Evolutionary conservation across 2,888 invertebrate genomes (phyloP).

Genomic region (Troglohyphantes excavatus): DNA sequence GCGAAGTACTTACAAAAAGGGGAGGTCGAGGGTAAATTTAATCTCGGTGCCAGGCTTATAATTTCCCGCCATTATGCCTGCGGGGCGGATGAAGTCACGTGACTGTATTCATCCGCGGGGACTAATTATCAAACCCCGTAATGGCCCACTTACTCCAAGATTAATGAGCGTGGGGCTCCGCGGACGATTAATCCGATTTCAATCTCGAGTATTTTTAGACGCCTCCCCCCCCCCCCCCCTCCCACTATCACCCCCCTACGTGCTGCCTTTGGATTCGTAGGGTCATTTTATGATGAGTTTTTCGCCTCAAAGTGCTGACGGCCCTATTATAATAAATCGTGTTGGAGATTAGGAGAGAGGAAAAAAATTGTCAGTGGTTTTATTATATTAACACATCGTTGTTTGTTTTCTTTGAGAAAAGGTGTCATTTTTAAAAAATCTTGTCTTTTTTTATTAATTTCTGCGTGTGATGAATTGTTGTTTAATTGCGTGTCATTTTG

Average conservation of each 20-base stretch:
- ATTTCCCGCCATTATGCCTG: conserved; percentile 77
- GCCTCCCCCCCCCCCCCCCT: conserved; percentile 13
- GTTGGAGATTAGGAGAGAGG: not conserved
- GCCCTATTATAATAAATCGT: conserved; percentile 4
- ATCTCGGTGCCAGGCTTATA: conserved; percentile 76
- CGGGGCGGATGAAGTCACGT: conserved; percentile 76
- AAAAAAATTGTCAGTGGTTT: conserved; percentile 3
- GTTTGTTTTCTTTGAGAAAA: not conserved
- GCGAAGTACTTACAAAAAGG: not conserved
- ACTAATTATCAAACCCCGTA: conserved; percentile 77
- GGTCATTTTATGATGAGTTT: too few species aligned
- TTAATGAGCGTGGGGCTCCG: conserved; percentile 75
- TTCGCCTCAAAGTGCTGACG: not conserved
- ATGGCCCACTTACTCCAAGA: conserved; percentile 78
- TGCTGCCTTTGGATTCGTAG: not conserved
- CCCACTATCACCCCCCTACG: not conserved
- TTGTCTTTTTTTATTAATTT: too few species aligned
- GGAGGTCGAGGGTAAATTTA: conserved; percentile 61
- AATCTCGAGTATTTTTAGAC: conserved; percentile 76
- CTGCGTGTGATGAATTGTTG: too few species aligned
- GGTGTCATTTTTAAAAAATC: too few species aligned
- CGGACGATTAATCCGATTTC: conserved; percentile 77
- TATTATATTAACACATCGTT: not conserved
- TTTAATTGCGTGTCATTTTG: not conserved
- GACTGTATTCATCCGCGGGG: conserved; percentile 79